Base-by-base conservation (phyloP, 2,113 vertebrate genomes). In the Lanius collurio region DNA sequence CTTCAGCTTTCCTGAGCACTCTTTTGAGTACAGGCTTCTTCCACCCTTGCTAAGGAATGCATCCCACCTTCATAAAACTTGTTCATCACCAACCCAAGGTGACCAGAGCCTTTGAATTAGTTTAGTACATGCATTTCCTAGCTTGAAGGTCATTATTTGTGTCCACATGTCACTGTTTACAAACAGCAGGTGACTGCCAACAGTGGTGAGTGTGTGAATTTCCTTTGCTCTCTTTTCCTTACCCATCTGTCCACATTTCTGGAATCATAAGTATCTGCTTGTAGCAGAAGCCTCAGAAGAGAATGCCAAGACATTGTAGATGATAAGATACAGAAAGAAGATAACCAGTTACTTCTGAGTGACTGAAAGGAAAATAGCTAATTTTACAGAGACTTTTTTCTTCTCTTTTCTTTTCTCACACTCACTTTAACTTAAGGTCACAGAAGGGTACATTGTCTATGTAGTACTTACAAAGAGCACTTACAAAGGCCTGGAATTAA, bases 161-260 rank as follows among this genome's bases (percentile, higher is more conserved):
- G 97, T 84, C 98, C 98, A 98, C 98, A 97, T 97, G 98, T 96
- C 98, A 96, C 97, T 97, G 95, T 97, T 98, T 96, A 94, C 94
- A 96, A 96, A 95, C 97, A 97, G 98, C 98, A 96, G 98, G 98
- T 97, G 97, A 96, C 80, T 94, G 96, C 97, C 97, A 94, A 49
- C 85, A 95, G 88, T 87, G 62, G 95, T 53, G 74, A 93, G 95
- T 86, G 82, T 83, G 93, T 82, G 95, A 97, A 92, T 95, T 97
- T 96, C 96, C 89, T 91, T 95, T 60, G 70, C 91, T 84, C 56
- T 74, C 81, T 68, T 93, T 92, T 92, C 73, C 94, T 95, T 91
- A 95, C 90, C 98, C 97, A 97, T 98, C 97, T 98, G 98, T 97
- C 98, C 79, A 14, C 1, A 1, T 52, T 63, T 95, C 96, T 87